phyloP scores from a whole-genome alignment of 2,797 vertebrate species.

The Parotocinclus haroldoi region DNA sequence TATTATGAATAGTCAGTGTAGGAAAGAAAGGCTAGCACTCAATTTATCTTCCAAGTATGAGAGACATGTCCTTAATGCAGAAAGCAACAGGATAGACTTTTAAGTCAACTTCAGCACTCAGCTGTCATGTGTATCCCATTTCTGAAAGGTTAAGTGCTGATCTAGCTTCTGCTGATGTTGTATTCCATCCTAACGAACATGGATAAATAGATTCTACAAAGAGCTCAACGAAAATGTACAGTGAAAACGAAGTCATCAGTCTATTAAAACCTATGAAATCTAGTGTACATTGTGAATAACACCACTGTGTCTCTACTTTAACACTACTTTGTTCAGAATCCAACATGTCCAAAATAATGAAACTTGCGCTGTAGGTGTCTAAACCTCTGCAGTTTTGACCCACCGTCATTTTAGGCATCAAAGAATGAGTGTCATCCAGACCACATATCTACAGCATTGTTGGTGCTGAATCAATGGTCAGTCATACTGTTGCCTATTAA shows the following conservation, averaged over 20 bases:
- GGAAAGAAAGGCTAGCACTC: slow-evolving; percentile 16
- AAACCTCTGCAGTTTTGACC: background rate
- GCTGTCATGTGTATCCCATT: slow-evolving; percentile 18
- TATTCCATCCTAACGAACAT: slow-evolving; percentile 5
- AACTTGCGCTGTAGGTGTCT: background rate
- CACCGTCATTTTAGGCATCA: no score
- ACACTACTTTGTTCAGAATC: no score
- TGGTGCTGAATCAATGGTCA: background rate
- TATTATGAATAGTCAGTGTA: slow-evolving; percentile 20
- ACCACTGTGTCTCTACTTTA: no score
- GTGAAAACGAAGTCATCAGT: slow-evolving; percentile 9
- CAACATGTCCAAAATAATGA: background rate
- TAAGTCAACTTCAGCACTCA: slow-evolving; percentile 33
- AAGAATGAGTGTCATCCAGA: background rate
- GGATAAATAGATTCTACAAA: slow-evolving; percentile 15
- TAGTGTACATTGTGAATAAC: background rate
- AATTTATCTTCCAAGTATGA: slow-evolving; percentile 34
- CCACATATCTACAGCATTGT: background rate
- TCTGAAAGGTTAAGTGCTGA: slow-evolving; percentile 16
- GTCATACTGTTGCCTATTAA: slow-evolving; percentile 8
- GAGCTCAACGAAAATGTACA: background rate
- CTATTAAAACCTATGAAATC: slow-evolving; percentile 2
- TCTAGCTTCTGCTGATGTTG: slow-evolving; percentile 12
- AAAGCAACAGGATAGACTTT: slow-evolving; percentile 14
- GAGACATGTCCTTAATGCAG: slow-evolving; percentile 22